Evolutionary conservation across 2,113 vertebrate genomes (phyloP), one percentile per base, ranked within the genome.

Genomic region (Butastur rufipennis): DNA sequence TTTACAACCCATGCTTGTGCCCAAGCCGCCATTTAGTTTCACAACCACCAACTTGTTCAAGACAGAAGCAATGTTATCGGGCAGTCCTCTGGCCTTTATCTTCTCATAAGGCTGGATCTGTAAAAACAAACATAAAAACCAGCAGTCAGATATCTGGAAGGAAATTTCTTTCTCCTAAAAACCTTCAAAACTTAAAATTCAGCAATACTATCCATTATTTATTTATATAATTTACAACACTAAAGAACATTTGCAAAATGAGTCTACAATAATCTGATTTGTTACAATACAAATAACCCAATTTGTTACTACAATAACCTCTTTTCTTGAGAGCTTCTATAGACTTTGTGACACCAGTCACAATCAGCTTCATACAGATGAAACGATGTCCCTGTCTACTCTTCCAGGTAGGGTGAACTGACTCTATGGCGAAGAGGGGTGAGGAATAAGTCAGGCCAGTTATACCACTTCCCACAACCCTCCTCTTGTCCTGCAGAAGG

Each of bases 1-100:
- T 88, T 99, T 99, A 75, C 99, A 99, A 73, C 99, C 99, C 99
- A 99, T 99, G 96, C 99, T 99, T 74, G 99, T 99, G 68, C 99
- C 99, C 98, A 99, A 93, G 34, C 99, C 99, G 0, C 99, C 99
- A 86, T 99, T 99, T 48, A 99, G 99, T 95, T 99, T 99, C 74
- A 99, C 98, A 47, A 99, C 99, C 10, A 98, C 99, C 36, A 99
- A 97, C 93, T 99, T 99, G 97, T 99, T 99, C 73, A 99, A 95
- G 89, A 98, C 98, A 56, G 98, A 98, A 7, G 99, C 74, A 48
- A 99, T 97, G 93, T 98, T 98, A 67, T 98, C 98, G 0, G 99
- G 99, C 42, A 99, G 97, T 16, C 99, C 98, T 87, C 98, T 96
- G 12, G 97, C 97, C 95, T 98, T 98, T 97, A 99, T 99, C 97